A percentile compares a stretch with the other conserved stretches of the same genome.
Evolutionary conservation across 2,113 vertebrate species (phyloP).

Genomic region (Odobenus rosmarus): DNA sequence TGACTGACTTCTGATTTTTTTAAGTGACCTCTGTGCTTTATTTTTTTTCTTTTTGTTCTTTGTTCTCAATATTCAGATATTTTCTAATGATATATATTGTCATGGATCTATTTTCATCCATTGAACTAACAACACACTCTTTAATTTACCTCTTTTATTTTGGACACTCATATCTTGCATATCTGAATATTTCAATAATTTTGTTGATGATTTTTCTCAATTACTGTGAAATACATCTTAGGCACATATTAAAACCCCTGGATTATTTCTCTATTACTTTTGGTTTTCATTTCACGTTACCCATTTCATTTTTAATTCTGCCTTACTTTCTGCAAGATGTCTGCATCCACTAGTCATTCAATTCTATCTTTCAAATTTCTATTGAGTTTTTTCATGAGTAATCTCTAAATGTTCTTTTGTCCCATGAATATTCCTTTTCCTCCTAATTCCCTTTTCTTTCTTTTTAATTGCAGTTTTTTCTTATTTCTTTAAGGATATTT

Average conservation of each 20-base stretch:
- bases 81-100: neutral
- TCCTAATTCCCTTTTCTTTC: neutral
- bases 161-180: fast-evolving
- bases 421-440: neutral
- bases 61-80: neutral
- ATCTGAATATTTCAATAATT: neutral
- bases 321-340: neutral
- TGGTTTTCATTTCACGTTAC: neutral
- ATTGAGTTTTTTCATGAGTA: neutral
- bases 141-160: neutral
- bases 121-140: fast-evolving
- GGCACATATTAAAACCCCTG: neutral
- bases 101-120: neutral
- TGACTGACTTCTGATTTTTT: neutral
- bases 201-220: neutral
- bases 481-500: neutral
- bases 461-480: neutral
- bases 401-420: neutral
- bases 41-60: neutral
- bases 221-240: neutral
- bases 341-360: neutral
- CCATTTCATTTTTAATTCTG: neutral
- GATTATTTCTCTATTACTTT: neutral
- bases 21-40: neutral
- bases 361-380: neutral